phyloP scores from a whole-genome alignment of 2,888 invertebrate species.

The Oscheius sp. region DNA sequence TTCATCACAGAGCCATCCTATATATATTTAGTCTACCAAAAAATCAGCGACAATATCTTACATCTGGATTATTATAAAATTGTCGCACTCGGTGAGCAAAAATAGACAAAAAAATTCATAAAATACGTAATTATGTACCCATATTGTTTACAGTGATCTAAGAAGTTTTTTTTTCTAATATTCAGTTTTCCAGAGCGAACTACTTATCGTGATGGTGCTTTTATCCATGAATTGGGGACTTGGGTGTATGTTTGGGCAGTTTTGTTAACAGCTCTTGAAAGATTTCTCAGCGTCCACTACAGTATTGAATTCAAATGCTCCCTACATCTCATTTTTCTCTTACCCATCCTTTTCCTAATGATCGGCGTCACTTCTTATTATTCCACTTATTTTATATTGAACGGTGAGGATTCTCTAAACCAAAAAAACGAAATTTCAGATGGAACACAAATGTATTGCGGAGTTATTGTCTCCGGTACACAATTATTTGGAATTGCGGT shows the following conservation, averaged over 20 bases:
- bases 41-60: too few relatives aligned
- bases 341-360: background rate
- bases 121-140: too few relatives aligned
- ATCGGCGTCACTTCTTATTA: constrained; percentile 6
- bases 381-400: background rate
- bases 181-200: background rate
- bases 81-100: background rate
- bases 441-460: background rate
- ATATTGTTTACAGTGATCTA: too few relatives aligned
- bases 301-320: too few relatives aligned
- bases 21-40: background rate
- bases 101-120: too few relatives aligned
- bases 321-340: too few relatives aligned
- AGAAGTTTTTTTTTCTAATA: too few relatives aligned
- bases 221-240: constrained; percentile 6
- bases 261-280: background rate
- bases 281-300: background rate
- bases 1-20: constrained; percentile 6
- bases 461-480: background rate
- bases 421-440: background rate
- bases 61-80: background rate
- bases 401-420: background rate
- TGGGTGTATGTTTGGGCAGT: constrained; percentile 26
- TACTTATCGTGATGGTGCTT: background rate
- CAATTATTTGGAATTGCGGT: constrained; percentile 17